Evolutionary conservation across 2,888 invertebrate species (phyloP).

Genomic region (Hyles lineata): DNA sequence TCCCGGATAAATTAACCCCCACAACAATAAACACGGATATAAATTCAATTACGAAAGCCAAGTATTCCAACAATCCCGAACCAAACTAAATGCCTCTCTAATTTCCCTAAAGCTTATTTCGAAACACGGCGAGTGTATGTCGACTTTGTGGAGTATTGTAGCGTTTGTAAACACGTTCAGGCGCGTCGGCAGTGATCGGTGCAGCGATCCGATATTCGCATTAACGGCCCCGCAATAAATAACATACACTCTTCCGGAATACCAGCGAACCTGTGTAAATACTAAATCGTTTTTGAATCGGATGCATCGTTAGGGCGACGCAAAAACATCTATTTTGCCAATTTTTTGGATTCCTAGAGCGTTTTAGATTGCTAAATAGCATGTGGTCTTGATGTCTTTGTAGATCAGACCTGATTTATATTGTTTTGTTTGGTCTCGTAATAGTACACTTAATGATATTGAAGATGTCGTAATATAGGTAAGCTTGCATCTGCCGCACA

Average conservation of each 20-base stretch:
- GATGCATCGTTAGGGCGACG: background rate
- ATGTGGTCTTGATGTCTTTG: background rate
- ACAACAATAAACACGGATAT: too few relatives aligned
- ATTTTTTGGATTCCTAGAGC: background rate
- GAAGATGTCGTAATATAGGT: too few relatives aligned
- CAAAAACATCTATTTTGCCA: background rate
- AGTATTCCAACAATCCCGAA: constrained; percentile 13
- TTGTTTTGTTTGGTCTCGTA: background rate
- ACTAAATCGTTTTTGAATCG: constrained; percentile 10
- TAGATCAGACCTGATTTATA: background rate
- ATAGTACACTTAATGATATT: too few relatives aligned
- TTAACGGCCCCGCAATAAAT: constrained; percentile 57
- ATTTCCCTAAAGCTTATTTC: constrained; percentile 27
- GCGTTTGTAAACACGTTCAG: constrained; percentile 45
- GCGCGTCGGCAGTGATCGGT: constrained; percentile 33
- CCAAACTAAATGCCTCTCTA: constrained; percentile 18
- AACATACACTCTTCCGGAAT: constrained; percentile 40
- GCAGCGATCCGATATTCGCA: constrained; percentile 63
- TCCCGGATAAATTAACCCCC: too few relatives aligned
- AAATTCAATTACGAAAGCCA: background rate
- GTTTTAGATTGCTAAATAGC: background rate
- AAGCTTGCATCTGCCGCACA: too few relatives aligned
- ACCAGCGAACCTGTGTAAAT: background rate
- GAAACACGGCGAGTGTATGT: constrained; percentile 19
- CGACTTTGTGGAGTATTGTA: constrained; percentile 36